phyloP scores from a whole-genome alignment of 1,140 invertebrate genomes.

The Lethrus apterus region DNA sequence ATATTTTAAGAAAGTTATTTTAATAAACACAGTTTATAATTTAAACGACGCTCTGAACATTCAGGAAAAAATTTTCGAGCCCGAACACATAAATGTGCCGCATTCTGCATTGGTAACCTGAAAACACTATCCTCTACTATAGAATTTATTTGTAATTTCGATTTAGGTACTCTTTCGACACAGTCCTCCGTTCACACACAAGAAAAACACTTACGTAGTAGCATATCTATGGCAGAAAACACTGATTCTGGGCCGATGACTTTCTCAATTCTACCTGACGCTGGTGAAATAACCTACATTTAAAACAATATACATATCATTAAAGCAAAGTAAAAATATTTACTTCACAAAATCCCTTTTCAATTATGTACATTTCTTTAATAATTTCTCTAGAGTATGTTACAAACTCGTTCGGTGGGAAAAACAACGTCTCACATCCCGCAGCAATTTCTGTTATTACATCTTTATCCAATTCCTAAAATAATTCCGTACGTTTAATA shows the following conservation, averaged over 20 bases:
- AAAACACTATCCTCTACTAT: too few relatives aligned
- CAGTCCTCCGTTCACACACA: too few relatives aligned
- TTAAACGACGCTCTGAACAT: too few relatives aligned
- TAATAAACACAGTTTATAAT: too few relatives aligned
- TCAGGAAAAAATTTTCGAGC: too few relatives aligned
- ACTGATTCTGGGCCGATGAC: conserved; percentile 30
- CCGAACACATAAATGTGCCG: too few relatives aligned
- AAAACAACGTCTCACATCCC: conserved; percentile 16
- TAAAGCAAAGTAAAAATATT: conserved; percentile 8
- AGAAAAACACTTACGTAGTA: conserved; percentile 42
- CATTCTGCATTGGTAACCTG: too few relatives aligned
- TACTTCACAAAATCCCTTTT: conserved; percentile 43
- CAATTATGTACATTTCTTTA: conserved; percentile 44
- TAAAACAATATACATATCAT: neutral
- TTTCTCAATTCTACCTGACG: conserved; percentile 33
- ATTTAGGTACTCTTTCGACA: too few relatives aligned
- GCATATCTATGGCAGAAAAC: conserved; percentile 40
- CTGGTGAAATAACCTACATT: conserved; percentile 37
- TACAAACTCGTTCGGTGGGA: conserved; percentile 42
- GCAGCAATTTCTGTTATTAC: conserved; percentile 14
- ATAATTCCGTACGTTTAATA: conserved; percentile 15
- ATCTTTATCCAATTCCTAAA: conserved; percentile 13
- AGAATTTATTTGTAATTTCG: too few relatives aligned
- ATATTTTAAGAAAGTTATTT: too few relatives aligned
- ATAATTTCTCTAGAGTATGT: conserved; percentile 42